These are phyloP conservation scores for Gerris lacustris DNA, from an alignment of 2,888 invertebrate species.

Conservation along the genomic window DNA sequence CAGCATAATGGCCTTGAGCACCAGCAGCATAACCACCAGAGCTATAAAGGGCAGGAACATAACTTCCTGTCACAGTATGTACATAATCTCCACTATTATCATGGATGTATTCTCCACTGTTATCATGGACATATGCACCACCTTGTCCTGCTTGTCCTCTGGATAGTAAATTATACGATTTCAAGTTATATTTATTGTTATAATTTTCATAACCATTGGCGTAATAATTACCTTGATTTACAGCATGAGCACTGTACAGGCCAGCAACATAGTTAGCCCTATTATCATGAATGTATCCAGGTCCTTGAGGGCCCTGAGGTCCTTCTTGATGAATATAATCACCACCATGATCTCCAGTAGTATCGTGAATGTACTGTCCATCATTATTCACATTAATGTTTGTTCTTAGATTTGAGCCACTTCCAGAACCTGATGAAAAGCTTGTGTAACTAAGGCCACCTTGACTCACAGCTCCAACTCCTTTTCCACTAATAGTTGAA, in stretches of 20 bases:
- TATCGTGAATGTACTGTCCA: conserved; percentile 23
- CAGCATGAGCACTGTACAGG: not conserved
- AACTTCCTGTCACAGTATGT: not conserved
- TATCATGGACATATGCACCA: conserved; percentile 15
- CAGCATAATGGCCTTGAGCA: not conserved
- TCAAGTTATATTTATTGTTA: not conserved
- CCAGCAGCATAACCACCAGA: not conserved
- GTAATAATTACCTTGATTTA: not conserved
- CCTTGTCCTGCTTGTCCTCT: not conserved
- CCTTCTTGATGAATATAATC: conserved; percentile 19
- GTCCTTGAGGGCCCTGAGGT: conserved; percentile 9
- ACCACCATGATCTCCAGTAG: conserved; percentile 23
- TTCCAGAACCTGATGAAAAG: not conserved
- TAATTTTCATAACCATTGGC: conserved; percentile 4
- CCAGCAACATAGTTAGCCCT: not conserved
- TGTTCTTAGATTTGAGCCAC: not conserved
- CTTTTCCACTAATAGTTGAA: not conserved
- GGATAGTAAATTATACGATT: no score
- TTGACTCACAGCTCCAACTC: not conserved
- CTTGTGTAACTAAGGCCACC: not conserved
- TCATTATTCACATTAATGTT: not conserved
- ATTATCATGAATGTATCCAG: not conserved
- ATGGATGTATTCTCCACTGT: conserved; percentile 22
- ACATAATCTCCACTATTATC: conserved; percentile 16
- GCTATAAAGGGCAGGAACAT: not conserved